Base-by-base conservation (phyloP, 1,140 invertebrate species). In the Dinoponera quadriceps region DNA sequence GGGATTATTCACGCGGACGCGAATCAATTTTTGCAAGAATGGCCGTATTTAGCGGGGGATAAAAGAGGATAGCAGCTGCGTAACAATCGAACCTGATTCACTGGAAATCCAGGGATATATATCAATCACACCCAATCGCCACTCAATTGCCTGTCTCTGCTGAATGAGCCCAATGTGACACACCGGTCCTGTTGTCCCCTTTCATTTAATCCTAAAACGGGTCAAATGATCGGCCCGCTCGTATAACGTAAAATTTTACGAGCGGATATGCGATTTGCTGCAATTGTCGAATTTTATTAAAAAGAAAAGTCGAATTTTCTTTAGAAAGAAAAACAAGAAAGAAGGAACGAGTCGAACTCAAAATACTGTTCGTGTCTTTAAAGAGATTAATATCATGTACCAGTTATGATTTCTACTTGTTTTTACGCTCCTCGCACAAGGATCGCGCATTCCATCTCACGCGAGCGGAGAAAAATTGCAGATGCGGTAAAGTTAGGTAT, bases 61-160 rank as follows among this genome's bases (percentile, higher is more conserved):
- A 78, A 80, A 80, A 71, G 69, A 69, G 75, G 69, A 80, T 80
- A 80, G 75, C 65, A 71, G 16, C 65, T 38, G 65, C 65, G 75
- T 80, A 80, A 80, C 75, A 80, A 80, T 80, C 38, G 75, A 80
- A 80, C 51, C 51, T 80, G 75, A 80, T 80, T 80, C 75, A 80
- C 33, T 80, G 75, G 75, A 71, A 80, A 80, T 80, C 51, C 54
- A 69, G 75, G 38, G 65, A 51, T 80, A 71, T 80, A 71, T 80
- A 80, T 80, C 75, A 80, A 80, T 80, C 75, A 80, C 75, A 80
- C 44, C 65, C 75, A 80, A 80, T 80, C 69, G 65, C 75, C 75
- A 80, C 75, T 80, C 75, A 80, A 71, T 51, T 71, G 51, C 65
- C 0, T 71, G 75, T 69, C 33, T 18, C 51, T 80, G 75, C 51